These are phyloP conservation scores for Pionites leucogaster DNA, from an alignment of 2,113 vertebrate genomes.

Conservation along the genomic window DNA sequence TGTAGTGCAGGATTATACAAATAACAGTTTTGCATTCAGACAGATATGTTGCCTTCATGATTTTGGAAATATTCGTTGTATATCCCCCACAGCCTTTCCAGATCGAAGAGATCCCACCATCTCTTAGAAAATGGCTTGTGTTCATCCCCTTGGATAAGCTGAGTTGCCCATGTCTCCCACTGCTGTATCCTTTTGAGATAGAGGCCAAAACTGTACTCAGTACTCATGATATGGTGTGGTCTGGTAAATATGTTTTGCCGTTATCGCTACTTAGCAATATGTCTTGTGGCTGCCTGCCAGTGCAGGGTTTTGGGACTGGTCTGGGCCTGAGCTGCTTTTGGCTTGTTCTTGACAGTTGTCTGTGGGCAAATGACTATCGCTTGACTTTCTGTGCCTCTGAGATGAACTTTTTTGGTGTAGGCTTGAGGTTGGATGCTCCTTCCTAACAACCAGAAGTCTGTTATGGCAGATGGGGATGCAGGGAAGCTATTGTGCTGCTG, in stretches of 20 bases:
- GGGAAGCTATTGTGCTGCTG: neutral
- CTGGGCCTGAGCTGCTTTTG: neutral
- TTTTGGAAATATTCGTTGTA: neutral
- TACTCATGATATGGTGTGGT: fast-evolving
- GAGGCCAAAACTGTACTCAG: too few relatives aligned
- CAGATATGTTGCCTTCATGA: neutral
- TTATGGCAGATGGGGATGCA: neutral
- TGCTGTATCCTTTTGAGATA: neutral
- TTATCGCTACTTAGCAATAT: neutral
- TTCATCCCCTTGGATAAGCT: neutral
- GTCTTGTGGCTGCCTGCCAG: neutral
- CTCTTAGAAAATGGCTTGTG: neutral
- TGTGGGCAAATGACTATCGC: neutral
- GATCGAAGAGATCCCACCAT: neutral
- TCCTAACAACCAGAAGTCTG: neutral
- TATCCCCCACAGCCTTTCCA: neutral
- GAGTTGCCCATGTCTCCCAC: neutral
- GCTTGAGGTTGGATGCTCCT: neutral
- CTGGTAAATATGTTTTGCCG: fast-evolving
- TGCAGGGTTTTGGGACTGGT: neutral
- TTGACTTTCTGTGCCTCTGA: neutral
- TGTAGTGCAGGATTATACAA: neutral
- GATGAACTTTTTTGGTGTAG: neutral
- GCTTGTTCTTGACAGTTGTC: neutral
- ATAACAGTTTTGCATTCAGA: neutral